Evolutionary conservation across 2,888 invertebrate species (phyloP).

Genomic region (Copidosoma aretas): DNA sequence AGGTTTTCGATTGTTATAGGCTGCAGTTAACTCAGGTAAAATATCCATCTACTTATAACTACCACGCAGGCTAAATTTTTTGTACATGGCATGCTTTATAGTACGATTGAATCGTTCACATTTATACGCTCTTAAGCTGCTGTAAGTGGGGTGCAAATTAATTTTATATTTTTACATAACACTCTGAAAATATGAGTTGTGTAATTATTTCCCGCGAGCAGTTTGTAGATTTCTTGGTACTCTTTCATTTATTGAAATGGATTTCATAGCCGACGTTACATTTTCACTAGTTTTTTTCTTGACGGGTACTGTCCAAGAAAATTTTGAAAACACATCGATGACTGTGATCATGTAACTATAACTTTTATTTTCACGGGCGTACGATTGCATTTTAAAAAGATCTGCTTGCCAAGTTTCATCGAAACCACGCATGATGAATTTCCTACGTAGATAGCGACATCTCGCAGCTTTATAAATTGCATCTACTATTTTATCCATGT

Average conservation of each 20-base stretch:
- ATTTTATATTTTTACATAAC: slow-evolving; percentile 29
- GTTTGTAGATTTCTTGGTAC: slow-evolving; percentile 42
- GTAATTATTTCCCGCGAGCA: slow-evolving; percentile 32
- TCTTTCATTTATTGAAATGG: slow-evolving; percentile 25
- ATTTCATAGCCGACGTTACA: slow-evolving; percentile 45
- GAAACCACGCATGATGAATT: not conserved
- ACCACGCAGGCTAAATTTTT: slow-evolving; percentile 6
- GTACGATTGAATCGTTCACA: slow-evolving; percentile 46
- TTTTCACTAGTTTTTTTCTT: slow-evolving; percentile 43
- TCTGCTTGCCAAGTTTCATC: slow-evolving; percentile 8
- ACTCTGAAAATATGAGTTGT: slow-evolving; percentile 25
- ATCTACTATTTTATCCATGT: not conserved
- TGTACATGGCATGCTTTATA: slow-evolving; percentile 39
- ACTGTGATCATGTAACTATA: slow-evolving; percentile 53
- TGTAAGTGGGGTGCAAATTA: slow-evolving; percentile 37
- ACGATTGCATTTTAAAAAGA: slow-evolving; percentile 1
- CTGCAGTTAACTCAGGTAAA: no score
- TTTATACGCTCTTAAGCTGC: no score
- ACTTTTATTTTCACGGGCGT: not conserved
- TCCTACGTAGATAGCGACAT: not conserved
- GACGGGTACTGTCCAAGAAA: slow-evolving; percentile 45
- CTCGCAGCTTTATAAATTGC: not conserved
- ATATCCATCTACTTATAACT: slow-evolving; percentile 1
- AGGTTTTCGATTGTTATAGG: not conserved
- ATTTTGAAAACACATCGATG: slow-evolving; percentile 59